Conservation (phyloP, 1,140 invertebrate genomes). For the Drosophila sproati region DNA sequence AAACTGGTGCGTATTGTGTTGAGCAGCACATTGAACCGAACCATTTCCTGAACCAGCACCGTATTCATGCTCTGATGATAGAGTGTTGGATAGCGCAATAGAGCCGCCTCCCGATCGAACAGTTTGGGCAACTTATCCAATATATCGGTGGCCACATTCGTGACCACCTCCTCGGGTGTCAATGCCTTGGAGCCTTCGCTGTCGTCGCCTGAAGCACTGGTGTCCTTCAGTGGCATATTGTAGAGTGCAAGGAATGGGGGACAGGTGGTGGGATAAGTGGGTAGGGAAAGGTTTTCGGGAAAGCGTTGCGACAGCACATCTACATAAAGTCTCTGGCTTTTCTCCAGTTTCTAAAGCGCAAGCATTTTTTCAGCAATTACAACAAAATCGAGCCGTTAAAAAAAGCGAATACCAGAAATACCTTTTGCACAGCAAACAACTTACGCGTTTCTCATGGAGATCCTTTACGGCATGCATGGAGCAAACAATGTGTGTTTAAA, state of each 20-base stretch:
- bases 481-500: background rate
- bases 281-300: slow-evolving; percentile 76
- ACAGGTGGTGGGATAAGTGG: slow-evolving; percentile 74
- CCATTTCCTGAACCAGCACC: slow-evolving; percentile 97
- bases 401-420: background rate
- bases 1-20: slow-evolving; percentile 90
- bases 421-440: slow-evolving; percentile 22
- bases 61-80: slow-evolving; percentile 91
- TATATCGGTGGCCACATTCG: slow-evolving; percentile 89
- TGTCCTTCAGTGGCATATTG: slow-evolving; percentile 70
- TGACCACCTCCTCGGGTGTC: slow-evolving; percentile 89
- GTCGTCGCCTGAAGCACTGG: slow-evolving; percentile 83
- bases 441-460: slow-evolving; percentile 77
- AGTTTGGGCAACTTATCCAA: slow-evolving; percentile 90
- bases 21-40: slow-evolving; percentile 93
- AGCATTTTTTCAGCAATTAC: slow-evolving; percentile 28
- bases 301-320: slow-evolving; percentile 71
- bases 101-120: slow-evolving; percentile 89
- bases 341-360: slow-evolving; percentile 67
- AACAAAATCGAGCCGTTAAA: slow-evolving; percentile 18
- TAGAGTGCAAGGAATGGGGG: slow-evolving; percentile 75
- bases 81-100: slow-evolving; percentile 91
- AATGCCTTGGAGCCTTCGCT: slow-evolving; percentile 59
- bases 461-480: slow-evolving; percentile 50
- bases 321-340: slow-evolving; percentile 63